Evolutionary conservation across 2,888 invertebrate species (phyloP), one percentile per base, ranked within the genome.

Genomic region (Eilema caniola): DNA sequence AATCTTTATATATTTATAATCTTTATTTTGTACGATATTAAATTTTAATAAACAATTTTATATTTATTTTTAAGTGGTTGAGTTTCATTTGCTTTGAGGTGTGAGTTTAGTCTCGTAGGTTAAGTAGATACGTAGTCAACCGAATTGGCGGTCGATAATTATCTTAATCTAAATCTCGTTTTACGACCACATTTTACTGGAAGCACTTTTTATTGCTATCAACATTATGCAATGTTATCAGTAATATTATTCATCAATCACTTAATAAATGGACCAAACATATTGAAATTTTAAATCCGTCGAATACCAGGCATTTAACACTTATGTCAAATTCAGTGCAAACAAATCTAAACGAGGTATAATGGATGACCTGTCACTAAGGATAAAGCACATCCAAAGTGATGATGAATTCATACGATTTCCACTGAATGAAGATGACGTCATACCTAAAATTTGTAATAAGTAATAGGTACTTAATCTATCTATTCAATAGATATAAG

Each of bases 1-100:
- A 97, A 97, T 96, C 70, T 75, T 83, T 75, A 70, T 73, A 71
- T 75, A 68, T 74, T 73, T 57, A 74, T 78, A 69, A 73, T 75
- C 73, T 79, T 74, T 83, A 78, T 81, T 85, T 84, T 60, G 28
- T 83, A 82, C 85, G 75, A 83, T 76, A 81, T 85, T 77, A 80
- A 81, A 81, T 78, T 79, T 73, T 85, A 89, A 89, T 92, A 90
- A 90, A 92, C 82, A 75, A 76, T 87, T 90, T 91, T 88, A 82
- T 86, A 84, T 81, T 87, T 86, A 89, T 89, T 86, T 78, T 83
- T 56, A 83, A 76, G 69, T 72, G 28, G 31, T 74, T 62, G 81
- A 60, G 67, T 85, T 87, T 88, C 69, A 84, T 86, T 87, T 75
- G 66, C 60, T 72, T 73, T 71, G 66, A 85, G 88, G 88, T 79